A percentile compares a stretch with the other conserved stretches of the same genome.
Evolutionary conservation across 2,797 vertebrate genomes (phyloP).

Genomic region (Microctenopoma steveboyesi): DNA sequence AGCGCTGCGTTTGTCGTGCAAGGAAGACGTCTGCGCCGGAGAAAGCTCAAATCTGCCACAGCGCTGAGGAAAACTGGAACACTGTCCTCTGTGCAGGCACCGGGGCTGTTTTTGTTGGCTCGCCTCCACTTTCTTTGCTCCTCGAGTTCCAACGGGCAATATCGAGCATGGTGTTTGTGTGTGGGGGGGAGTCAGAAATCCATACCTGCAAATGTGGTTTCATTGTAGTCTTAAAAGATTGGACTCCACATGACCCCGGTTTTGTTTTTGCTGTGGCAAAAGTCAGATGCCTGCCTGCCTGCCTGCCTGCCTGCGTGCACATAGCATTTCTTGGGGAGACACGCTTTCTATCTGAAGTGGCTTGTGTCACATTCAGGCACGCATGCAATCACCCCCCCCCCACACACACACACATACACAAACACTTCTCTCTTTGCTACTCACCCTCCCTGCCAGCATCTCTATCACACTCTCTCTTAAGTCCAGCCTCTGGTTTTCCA

Average conservation of each 20-base stretch:
- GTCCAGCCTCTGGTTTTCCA: neutral
- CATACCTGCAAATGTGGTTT: neutral
- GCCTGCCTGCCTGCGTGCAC: neutral
- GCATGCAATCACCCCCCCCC: neutral
- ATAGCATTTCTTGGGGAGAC: neutral
- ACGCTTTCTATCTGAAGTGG: constrained; percentile 12
- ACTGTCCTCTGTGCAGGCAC: neutral
- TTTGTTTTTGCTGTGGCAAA: neutral
- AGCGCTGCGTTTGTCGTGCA: neutral
- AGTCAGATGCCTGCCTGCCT: neutral
- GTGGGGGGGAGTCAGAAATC: neutral
- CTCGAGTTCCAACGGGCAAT: neutral
- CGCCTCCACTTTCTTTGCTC: neutral
- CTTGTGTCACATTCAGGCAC: constrained; percentile 6
- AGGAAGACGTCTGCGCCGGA: neutral
- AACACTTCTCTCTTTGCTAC: neutral
- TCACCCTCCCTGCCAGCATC: neutral
- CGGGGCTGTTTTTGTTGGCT: neutral
- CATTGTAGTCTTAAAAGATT: constrained; percentile 1
- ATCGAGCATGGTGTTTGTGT: neutral
- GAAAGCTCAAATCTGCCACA: neutral
- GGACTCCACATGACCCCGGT: neutral
- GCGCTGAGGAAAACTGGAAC: neutral
- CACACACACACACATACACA: neutral
- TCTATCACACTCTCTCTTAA: neutral